phyloP scores from a whole-genome alignment of 2,888 invertebrate species.

The Scaeva pyrastri region DNA sequence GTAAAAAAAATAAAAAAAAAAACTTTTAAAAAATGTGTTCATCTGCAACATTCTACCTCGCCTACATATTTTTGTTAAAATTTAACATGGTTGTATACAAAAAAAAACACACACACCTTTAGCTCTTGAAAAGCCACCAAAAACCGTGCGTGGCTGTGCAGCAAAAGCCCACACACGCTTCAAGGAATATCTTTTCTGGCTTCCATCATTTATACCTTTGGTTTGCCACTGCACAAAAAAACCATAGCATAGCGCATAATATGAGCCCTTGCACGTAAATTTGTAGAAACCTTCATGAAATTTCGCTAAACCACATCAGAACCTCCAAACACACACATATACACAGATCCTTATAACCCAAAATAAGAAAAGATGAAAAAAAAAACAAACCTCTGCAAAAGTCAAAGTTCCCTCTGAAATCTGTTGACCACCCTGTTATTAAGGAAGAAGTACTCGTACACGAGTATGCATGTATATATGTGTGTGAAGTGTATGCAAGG shows the following conservation, averaged over 20 bases:
- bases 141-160: constrained; percentile 40
- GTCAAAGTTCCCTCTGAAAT: constrained; percentile 32
- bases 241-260: constrained; percentile 39
- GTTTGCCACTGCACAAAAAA: constrained; percentile 61
- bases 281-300: constrained; percentile 25
- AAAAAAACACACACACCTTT: constrained; percentile 25
- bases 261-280: background rate
- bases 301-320: constrained; percentile 54
- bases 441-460: too few relatives aligned
- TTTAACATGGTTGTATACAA: background rate
- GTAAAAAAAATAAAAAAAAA: too few relatives aligned
- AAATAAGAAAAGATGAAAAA: background rate
- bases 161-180: constrained; percentile 39
- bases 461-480: background rate
- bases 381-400: constrained; percentile 12
- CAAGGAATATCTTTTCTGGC: constrained; percentile 42
- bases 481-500: constrained; percentile 15
- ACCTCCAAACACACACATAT: constrained; percentile 33
- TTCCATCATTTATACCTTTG: constrained; percentile 56
- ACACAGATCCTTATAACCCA: too few relatives aligned
- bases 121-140: constrained; percentile 47
- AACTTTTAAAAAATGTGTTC: constrained; percentile 9
- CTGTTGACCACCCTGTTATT: constrained; percentile 28
- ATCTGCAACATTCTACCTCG: constrained; percentile 15
- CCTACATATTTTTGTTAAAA: background rate